Conservation (phyloP, 1,140 invertebrate genomes). For the Leptoteleia sp. region DNA sequence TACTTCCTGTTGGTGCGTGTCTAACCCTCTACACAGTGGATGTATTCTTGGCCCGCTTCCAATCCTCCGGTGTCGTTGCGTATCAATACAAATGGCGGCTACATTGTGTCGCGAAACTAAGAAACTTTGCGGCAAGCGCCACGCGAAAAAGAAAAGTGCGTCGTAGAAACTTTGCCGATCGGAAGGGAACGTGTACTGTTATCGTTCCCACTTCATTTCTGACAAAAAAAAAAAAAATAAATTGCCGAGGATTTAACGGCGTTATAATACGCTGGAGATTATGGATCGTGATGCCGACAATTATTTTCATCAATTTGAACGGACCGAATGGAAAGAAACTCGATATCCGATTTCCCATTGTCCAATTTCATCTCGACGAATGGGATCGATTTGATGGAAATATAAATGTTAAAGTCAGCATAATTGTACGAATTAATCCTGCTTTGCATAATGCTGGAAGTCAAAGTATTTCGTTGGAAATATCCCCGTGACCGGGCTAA, state of each 20-base stretch:
- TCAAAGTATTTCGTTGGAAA: slow-evolving; percentile 14
- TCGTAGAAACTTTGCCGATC: slow-evolving; percentile 60
- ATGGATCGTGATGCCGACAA: slow-evolving; percentile 16
- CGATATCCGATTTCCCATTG: too few relatives aligned
- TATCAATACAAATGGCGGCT: slow-evolving; percentile 73
- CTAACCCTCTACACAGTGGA: slow-evolving; percentile 72
- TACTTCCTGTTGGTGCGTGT: slow-evolving; percentile 40
- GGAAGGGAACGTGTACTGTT: slow-evolving; percentile 38
- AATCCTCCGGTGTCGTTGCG: slow-evolving; percentile 57
- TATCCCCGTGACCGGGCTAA: not conserved
- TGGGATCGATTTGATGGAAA: too few relatives aligned
- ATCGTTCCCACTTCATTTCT: slow-evolving; percentile 46
- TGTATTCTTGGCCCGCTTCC: slow-evolving; percentile 71
- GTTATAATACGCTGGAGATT: slow-evolving; percentile 12
- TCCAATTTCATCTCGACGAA: too few relatives aligned
- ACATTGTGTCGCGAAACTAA: slow-evolving; percentile 66
- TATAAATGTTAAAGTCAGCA: too few relatives aligned
- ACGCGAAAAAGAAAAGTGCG: slow-evolving; percentile 54
- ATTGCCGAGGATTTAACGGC: slow-evolving; percentile 32
- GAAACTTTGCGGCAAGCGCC: slow-evolving; percentile 66
- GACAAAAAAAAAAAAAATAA: too few relatives aligned
- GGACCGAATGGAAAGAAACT: not conserved
- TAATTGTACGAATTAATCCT: too few relatives aligned
- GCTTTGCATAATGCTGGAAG: not conserved
- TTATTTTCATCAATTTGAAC: not conserved